These are phyloP conservation scores for Nymphalis io DNA, from an alignment of 1,140 invertebrate species.

Conservation along the genomic window DNA sequence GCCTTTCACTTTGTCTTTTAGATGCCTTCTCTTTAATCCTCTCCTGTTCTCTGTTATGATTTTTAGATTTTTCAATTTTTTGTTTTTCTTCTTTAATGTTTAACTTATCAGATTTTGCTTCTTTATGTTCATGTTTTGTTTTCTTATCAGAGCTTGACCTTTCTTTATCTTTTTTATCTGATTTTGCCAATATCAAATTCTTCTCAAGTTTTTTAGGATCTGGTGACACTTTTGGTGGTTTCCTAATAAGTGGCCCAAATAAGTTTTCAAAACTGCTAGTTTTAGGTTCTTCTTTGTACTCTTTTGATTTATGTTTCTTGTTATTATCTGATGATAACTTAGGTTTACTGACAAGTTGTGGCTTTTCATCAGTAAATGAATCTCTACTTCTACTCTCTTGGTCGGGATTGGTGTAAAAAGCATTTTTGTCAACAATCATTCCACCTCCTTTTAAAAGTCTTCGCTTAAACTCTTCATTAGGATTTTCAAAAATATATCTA, in stretches of 20 bases:
- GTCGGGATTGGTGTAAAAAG: constrained; percentile 74
- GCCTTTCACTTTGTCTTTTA: constrained; percentile 74
- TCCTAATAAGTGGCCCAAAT: constrained; percentile 90
- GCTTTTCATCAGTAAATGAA: constrained; percentile 77
- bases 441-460: constrained; percentile 95
- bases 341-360: constrained; percentile 84
- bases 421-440: constrained; percentile 67
- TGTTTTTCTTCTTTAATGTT: constrained; percentile 82
- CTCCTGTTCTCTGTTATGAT: constrained; percentile 83
- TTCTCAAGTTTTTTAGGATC: constrained; percentile 85
- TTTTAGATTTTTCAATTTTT: constrained; percentile 84
- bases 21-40: constrained; percentile 82
- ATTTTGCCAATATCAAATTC: constrained; percentile 71
- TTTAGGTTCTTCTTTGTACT: constrained; percentile 82
- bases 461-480: constrained; percentile 93
- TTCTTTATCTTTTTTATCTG: constrained; percentile 84
- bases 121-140: constrained; percentile 81
- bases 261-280: constrained; percentile 87
- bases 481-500: constrained; percentile 87
- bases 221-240: constrained; percentile 84
- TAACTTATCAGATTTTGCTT: constrained; percentile 79
- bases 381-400: constrained; percentile 79
- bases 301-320: constrained; percentile 86
- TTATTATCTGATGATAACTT: constrained; percentile 83
- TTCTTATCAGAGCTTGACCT: constrained; percentile 81